Conservation (phyloP, 1,140 invertebrate species). For the Halictus rubicundus region DNA sequence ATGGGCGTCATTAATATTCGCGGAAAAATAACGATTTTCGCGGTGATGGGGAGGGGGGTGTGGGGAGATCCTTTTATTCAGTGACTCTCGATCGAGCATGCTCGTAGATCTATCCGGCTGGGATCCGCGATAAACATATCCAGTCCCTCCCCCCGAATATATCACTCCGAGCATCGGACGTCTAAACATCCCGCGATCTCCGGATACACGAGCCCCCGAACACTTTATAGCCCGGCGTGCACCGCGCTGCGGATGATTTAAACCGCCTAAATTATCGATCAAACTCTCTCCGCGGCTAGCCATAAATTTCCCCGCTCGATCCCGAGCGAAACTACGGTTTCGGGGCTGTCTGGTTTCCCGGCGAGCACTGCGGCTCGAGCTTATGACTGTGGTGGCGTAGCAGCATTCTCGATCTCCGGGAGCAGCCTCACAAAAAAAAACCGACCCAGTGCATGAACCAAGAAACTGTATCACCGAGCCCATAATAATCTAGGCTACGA, state of each 20-base stretch:
- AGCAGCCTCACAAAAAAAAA: neutral
- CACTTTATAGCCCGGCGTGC: conserved; percentile 13
- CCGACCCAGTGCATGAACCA: neutral
- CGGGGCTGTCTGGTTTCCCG: neutral
- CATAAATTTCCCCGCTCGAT: conserved; percentile 10
- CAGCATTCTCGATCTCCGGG: too few relatives aligned
- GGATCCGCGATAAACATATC: neutral
- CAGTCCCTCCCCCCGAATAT: neutral
- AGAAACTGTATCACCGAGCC: neutral
- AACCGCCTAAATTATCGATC: conserved; percentile 29
- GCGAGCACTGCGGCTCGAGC: too few relatives aligned
- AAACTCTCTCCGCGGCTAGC: neutral
- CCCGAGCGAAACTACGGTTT: neutral
- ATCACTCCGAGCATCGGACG: neutral
- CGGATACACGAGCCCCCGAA: neutral
- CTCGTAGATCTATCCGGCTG: too few relatives aligned
- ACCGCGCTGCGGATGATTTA: conserved; percentile 2
- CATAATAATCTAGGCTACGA: conserved; percentile 8
- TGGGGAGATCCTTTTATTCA: too few relatives aligned
- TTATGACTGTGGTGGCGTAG: too few relatives aligned
- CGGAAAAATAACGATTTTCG: neutral
- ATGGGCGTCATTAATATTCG: neutral
- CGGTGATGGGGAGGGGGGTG: too few relatives aligned
- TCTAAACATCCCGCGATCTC: neutral
- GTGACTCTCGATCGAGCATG: too few relatives aligned